A percentile compares a stretch with the other conserved stretches of the same genome.
phyloP scores from a whole-genome alignment of 2,888 invertebrate species.

The Azorinus chamasolen region DNA sequence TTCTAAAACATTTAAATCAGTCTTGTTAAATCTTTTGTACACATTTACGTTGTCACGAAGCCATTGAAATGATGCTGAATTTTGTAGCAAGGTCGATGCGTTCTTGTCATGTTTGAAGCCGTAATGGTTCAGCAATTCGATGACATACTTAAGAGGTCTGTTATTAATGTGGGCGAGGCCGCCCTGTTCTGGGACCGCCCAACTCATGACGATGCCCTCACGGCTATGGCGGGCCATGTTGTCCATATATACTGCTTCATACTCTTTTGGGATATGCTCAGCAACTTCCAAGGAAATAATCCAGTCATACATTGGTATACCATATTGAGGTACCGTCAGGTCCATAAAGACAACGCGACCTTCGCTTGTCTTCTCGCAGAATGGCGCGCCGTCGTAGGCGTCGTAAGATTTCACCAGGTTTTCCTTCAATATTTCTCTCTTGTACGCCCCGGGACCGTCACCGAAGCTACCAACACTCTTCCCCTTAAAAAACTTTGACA shows the following conservation, averaged over 20 bases:
- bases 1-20: slow-evolving; percentile 20
- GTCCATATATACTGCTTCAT: slow-evolving; percentile 64
- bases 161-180: slow-evolving; percentile 66
- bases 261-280: slow-evolving; percentile 69
- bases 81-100: slow-evolving; percentile 36
- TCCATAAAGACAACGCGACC: slow-evolving; percentile 68
- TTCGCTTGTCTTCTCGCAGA: slow-evolving; percentile 60
- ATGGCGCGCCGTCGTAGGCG: slow-evolving; percentile 72
- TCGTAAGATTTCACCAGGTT: slow-evolving; percentile 53
- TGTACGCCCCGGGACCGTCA: slow-evolving; percentile 71
- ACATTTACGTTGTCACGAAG: slow-evolving; percentile 59
- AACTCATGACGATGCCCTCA: slow-evolving; percentile 68
- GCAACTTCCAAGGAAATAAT: slow-evolving; percentile 70
- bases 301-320: slow-evolving; percentile 69
- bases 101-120: slow-evolving; percentile 49
- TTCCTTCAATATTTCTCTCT: slow-evolving; percentile 53
- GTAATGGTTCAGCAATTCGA: slow-evolving; percentile 39
- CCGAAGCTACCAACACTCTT: slow-evolving; percentile 70
- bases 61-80: slow-evolving; percentile 52
- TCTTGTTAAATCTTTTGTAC: slow-evolving; percentile 34
- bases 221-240: slow-evolving; percentile 65
- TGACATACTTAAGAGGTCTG: slow-evolving; percentile 55
- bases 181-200: slow-evolving; percentile 69
- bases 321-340: slow-evolving; percentile 70
- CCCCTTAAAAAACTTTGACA: slow-evolving; percentile 58